Conservation (phyloP, 2,113 vertebrate species). For the Aphelocoma coerulescens region DNA sequence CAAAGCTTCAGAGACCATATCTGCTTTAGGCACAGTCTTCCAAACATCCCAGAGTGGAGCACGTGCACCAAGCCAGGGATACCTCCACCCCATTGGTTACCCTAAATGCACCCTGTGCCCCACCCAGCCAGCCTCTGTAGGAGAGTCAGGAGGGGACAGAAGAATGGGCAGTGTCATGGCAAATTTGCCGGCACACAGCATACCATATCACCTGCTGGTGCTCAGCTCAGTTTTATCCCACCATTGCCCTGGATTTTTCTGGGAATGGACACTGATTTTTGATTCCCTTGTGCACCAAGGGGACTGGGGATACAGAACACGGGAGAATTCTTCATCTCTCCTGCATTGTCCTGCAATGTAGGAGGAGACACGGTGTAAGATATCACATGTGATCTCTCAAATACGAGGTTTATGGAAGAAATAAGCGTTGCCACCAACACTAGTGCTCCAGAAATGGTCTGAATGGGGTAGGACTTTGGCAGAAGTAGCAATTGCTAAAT, state of each 20-base stretch:
- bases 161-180: not conserved
- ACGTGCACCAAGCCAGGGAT: fast-evolving
- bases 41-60: not conserved
- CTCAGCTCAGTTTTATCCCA: not conserved
- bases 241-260: not conserved
- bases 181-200: fast-evolving
- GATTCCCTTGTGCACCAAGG: not conserved
- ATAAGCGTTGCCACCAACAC: not conserved
- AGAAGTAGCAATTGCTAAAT: not conserved
- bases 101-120: not conserved
- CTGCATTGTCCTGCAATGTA: not conserved
- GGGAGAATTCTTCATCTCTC: not conserved
- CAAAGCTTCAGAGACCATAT: not conserved
- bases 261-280: not conserved
- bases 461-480: not conserved
- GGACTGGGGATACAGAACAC: not conserved
- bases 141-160: fast-evolving
- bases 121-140: not conserved
- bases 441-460: not conserved
- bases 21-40: not conserved
- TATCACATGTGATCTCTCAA: not conserved
- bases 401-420: not conserved
- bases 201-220: not conserved
- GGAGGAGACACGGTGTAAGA: not conserved
- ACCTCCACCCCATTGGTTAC: fast-evolving